phyloP scores from a whole-genome alignment of 2,797 vertebrate species.

The Anguilla anguilla region DNA sequence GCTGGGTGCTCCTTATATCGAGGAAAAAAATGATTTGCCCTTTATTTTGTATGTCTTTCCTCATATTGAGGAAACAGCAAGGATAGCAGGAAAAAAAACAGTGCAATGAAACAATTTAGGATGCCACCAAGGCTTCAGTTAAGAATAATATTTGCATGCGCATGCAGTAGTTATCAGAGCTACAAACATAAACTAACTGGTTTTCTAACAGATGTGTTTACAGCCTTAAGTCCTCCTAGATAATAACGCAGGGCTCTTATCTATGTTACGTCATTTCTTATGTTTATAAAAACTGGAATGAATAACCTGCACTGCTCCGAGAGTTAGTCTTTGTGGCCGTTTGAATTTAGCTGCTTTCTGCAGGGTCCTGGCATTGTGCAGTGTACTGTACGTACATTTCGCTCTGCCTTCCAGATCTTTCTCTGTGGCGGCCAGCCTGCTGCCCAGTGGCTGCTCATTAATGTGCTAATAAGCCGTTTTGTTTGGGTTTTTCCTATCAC shows the following conservation, averaged over 20 bases:
- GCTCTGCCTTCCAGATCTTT: conserved; percentile 1
- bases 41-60: not conserved
- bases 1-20: too few relatives aligned
- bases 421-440: conserved; percentile 12
- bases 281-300: conserved; percentile 10
- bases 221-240: not conserved
- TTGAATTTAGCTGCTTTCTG: not conserved
- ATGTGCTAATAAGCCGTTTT: conserved; percentile 41
- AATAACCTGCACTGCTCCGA: not conserved
- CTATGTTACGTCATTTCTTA: not conserved
- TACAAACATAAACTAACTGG: not conserved
- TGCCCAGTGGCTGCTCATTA: conserved; percentile 36
- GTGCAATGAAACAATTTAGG: not conserved
- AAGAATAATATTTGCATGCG: not conserved
- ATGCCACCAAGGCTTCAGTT: not conserved
- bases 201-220: not conserved
- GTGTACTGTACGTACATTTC: conserved; percentile 11
- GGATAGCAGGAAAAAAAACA: not conserved
- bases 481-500: conserved; percentile 33
- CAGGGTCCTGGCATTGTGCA: not conserved
- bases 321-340: not conserved
- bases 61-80: not conserved
- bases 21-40: not conserved
- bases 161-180: too few relatives aligned
- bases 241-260: not conserved